Evolutionary conservation across 2,888 invertebrate species (phyloP), one percentile per base, ranked within the genome.

Genomic region (Kuschelorhynchus macadamiae): DNA sequence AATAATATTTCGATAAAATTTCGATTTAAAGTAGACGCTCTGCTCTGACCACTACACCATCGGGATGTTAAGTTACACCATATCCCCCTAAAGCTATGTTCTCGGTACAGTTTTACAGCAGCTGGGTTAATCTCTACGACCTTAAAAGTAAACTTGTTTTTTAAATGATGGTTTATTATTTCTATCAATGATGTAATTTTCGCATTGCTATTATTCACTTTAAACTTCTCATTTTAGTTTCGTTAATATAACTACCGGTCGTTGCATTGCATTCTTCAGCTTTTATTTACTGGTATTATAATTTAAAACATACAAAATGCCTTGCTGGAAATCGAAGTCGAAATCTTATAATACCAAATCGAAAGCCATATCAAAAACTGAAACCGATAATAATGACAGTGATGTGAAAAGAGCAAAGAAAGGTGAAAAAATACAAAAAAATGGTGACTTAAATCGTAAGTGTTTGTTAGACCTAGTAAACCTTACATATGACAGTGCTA

Each of bases 311-410:
- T n/a, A n/a, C 16, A 39, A 55, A 39, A 64, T 64, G 64, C 49
- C 56, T 8, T 64, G 64, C 41, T 64, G 64, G 56, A 33, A 21
- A 16, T 16, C 21, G 11, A 55, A 56, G 41, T 64, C 64, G 25
- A 56, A 64, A 17, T 64, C 64, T 0, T 64, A 64, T 47, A 41
- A 64, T 53, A 52, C 64, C 7, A 64, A 64, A 53, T 47, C 55
- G 30, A 46, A 56, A 41, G 11, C 12, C 20, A 42, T 14, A 9
- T 16, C 42, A 25, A 17, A 20, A 42, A 1, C 32, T 21, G 16
- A 8, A 16, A 25, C n/a, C 11, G 36, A 55, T 12, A 41, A n/a
- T 21, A 9, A n/a, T 2, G 44, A 25, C 11, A 18, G 30, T 44
- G 32, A 56, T 9, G 56, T 42, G 32, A 52, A 18, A 32, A 36